Base-by-base conservation (phyloP, 2,888 invertebrate genomes). In the Acanthacorydalis orientalis region DNA sequence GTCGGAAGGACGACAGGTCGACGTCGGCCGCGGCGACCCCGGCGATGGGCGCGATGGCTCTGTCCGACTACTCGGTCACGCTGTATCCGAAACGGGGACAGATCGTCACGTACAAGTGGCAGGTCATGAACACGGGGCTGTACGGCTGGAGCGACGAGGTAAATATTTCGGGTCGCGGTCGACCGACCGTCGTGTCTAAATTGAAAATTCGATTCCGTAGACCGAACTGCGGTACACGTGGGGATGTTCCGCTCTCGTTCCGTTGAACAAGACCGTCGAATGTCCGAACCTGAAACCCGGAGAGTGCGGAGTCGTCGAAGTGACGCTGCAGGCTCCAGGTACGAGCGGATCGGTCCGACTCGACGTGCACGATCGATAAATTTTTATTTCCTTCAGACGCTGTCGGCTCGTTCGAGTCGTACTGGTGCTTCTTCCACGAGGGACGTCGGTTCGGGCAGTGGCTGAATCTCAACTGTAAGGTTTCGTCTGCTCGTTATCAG, bases 371-470 rank as follows among this genome's bases (percentile, higher is more conserved):
- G 11, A 35, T 4, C 12, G 10, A 4, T 43, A 11, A 16, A 43
- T 43, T 7, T 9, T 43, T 8, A 11, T 51, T 40, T 48, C 37
- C 38, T 35, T 54, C 50, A 64, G 64, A 52, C 51, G 46, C 46
- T 7, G 16, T 39, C 10, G 46, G 46, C 8, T 31, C 55, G 31
- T 69, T 67, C 51, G 66, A 68, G 53, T 64, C 64, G 46, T 66
- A 67, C 53, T 69, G 66, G 65, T 63, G 67, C 50, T 68, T 68
- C 52, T 60, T 63, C 50, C 64, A 67, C 50, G 56, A 59, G 34
- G 61, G 62, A 3, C 57, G 59, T n/a, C 60, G 67, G 42, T 68
- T 68, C 51, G 68, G 68, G 1, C 62, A 64, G 31, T 64, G 65
- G 63, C 50, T 68, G 10, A 62, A 64, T 12, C 65, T 64, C 49